Base-by-base conservation (phyloP, 2,888 invertebrate genomes). In the Protodeltote pygarga region DNA sequence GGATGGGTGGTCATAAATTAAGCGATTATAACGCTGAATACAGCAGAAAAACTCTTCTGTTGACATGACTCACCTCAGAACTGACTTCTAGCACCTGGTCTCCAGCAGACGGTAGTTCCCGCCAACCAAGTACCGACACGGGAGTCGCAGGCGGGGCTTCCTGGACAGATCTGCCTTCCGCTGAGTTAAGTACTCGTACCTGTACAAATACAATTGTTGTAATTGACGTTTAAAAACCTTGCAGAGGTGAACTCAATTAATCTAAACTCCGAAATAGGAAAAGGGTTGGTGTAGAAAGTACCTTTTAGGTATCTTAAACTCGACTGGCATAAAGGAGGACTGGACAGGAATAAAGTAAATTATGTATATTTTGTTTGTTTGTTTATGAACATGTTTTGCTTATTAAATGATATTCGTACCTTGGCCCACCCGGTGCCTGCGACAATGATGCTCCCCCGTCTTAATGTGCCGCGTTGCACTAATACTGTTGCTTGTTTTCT, bases 71-170 rank as follows among this genome's bases (percentile, higher is more conserved):
- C 59, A 95, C 95, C 94, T 97, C 97, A 1, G 93, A 93, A 53
- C 93, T 93, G 2, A 98, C 97, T 91, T 99, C 95, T 3, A 98
- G 84, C 20, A 99, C 95, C 37, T 94, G 90, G 65, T 98, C 98
- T 0, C 99, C 99, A 6, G 98, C 97, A 0, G 95, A 81, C 0
- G 99, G 99, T 59, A 99, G 76, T 59, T 96, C 95, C 59, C 94
- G 94, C 99, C 99, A 99, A 2, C 99, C 99, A 33, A 96, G 93
- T 34, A 98, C 95, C 77, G 97, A 96, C 0, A 95, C 97, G 0
- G 98, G 97, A 1, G 94, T 94, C 0, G 97, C 94, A 0, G 98
- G 97, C n/a, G 93, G 85, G 0, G 96, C 98, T 68, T 93, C 87
- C 4, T 90, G 84, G 1, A 98, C 55, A 0, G 93, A 83, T 1